Evolutionary conservation across 1,140 invertebrate genomes (phyloP).

Genomic region (Aplysia californica): DNA sequence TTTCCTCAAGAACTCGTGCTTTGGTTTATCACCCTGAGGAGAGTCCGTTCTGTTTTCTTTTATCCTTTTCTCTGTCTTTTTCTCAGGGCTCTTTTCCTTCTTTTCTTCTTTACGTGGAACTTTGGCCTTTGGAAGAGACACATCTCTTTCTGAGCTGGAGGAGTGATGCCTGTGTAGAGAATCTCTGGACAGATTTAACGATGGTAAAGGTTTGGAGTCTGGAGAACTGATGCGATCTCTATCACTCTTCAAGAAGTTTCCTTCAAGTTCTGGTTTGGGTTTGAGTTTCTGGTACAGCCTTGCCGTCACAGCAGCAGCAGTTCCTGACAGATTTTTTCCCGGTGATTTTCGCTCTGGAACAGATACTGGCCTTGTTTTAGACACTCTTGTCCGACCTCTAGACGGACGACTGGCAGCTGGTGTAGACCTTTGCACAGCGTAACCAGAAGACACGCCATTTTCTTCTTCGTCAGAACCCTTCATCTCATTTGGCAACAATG

Average conservation of each 20-base stretch:
- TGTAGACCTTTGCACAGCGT: background rate
- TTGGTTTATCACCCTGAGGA: too few species aligned
- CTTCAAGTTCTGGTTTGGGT: slow-evolving; percentile 31
- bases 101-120: background rate
- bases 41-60: too few species aligned
- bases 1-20: slow-evolving; percentile 15
- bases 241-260: slow-evolving; percentile 30
- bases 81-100: background rate
- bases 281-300: slow-evolving; percentile 47
- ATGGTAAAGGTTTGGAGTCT: too few species aligned
- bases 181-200: too few species aligned
- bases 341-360: background rate
- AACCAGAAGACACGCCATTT: too few species aligned
- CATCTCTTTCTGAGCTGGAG: slow-evolving; percentile 14
- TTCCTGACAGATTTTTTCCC: slow-evolving; percentile 37
- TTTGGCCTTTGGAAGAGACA: background rate
- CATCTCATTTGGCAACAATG: too few species aligned
- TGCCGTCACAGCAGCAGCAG: slow-evolving; percentile 49
- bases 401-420: slow-evolving; percentile 7
- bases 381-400: slow-evolving; percentile 2
- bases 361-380: background rate
- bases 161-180: background rate
- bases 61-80: too few species aligned
- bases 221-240: slow-evolving; percentile 21
- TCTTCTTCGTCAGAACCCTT: background rate